Evolutionary conservation across 1,140 invertebrate species (phyloP).

Genomic region (Drosophila rhopaloa): DNA sequence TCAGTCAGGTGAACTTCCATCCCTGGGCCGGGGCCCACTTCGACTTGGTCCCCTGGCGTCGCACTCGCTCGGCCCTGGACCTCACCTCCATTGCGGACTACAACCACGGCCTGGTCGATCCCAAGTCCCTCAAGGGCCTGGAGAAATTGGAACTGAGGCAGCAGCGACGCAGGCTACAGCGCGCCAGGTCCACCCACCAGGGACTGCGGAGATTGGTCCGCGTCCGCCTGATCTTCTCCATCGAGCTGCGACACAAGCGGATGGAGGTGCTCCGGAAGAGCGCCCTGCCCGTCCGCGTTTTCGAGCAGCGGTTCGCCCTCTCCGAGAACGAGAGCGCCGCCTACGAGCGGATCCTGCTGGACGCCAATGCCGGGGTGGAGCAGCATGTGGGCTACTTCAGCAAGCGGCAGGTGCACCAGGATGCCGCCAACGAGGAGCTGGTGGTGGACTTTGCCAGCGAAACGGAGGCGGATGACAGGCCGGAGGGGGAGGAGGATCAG

Average conservation of each 20-base stretch:
- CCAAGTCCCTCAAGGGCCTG: conserved; percentile 56
- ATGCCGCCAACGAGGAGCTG: conserved; percentile 26
- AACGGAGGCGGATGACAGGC: conserved; percentile 43
- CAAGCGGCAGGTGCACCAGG: conserved; percentile 34
- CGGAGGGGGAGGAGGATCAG: conserved; percentile 13
- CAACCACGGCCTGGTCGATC: conserved; percentile 36
- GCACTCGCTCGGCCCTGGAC: conserved; percentile 67
- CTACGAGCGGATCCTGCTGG: conserved; percentile 68
- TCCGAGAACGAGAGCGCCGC: conserved; percentile 71
- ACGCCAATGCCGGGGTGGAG: conserved; percentile 69
- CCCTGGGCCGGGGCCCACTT: conserved; percentile 75
- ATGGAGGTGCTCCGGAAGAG: conserved; percentile 77
- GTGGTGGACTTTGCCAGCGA: conserved; percentile 73
- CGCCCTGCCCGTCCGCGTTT: conserved; percentile 65
- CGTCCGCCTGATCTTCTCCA: conserved; percentile 77
- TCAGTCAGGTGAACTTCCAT: conserved; percentile 74
- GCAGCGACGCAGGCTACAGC: conserved; percentile 66
- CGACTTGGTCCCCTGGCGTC: conserved; percentile 80
- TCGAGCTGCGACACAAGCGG: conserved; percentile 77
- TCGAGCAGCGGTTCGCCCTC: conserved; percentile 69
- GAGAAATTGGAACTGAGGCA: conserved; percentile 75
- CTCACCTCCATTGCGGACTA: conserved; percentile 59
- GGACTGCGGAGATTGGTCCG: conserved; percentile 64
- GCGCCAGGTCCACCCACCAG: conserved; percentile 50
- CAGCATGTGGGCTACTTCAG: conserved; percentile 80